Conservation (phyloP, 2,797 vertebrate genomes). For the Thamnophis elegans region DNA sequence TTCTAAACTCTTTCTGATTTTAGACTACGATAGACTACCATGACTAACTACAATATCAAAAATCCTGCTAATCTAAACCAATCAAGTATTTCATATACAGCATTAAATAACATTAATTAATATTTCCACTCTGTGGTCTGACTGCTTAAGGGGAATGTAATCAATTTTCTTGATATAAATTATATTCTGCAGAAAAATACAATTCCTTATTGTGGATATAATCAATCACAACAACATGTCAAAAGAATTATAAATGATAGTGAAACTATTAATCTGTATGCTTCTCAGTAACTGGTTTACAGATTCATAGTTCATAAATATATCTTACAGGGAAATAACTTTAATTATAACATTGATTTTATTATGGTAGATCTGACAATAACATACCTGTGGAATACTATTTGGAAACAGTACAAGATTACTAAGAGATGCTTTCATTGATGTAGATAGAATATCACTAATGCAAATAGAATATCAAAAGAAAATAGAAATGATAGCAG, state of each 20-base stretch:
- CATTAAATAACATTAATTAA: conserved; percentile 83
- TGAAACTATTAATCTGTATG: conserved; percentile 63
- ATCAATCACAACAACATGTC: conserved; percentile 80
- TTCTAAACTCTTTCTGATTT: not conserved
- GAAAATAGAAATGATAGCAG: conserved; percentile 41
- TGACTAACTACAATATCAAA: conserved; percentile 46
- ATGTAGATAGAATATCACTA: conserved; percentile 12
- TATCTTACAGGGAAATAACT: conserved; percentile 58
- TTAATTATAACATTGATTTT: conserved; percentile 74
- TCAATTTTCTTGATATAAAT: conserved; percentile 67
- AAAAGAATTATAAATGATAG: conserved; percentile 72
- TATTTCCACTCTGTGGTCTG: conserved; percentile 71
- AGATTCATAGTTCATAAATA: conserved; percentile 58
- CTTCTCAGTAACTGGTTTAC: conserved; percentile 64
- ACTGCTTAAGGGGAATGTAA: conserved; percentile 70
- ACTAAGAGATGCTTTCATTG: conserved; percentile 30
- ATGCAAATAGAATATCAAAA: conserved; percentile 43
- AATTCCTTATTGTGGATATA: conserved; percentile 72
- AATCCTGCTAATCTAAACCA: conserved; percentile 76
- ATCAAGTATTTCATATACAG: conserved; percentile 79
- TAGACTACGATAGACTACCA: not conserved
- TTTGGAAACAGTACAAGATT: conserved; percentile 51
- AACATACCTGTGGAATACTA: conserved; percentile 40
- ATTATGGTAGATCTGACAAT: conserved; percentile 57
- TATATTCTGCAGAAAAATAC: conserved; percentile 63